phyloP scores from a whole-genome alignment of 2,797 vertebrate genomes.

The Crocodylus rhombifer region DNA sequence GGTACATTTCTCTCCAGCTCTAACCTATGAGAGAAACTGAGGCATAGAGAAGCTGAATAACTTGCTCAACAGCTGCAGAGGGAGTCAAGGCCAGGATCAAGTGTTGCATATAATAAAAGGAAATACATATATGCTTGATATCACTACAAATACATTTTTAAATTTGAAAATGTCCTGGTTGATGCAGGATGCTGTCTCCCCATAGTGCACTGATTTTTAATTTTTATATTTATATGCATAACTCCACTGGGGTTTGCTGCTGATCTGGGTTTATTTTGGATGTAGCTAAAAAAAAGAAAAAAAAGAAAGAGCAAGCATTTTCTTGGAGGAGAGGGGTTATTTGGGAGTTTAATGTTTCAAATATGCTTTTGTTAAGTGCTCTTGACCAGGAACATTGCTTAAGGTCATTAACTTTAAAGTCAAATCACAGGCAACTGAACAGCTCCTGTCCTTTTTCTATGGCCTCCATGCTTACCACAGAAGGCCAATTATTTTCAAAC shows the following conservation, averaged over 20 bases:
- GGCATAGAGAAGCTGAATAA: too few relatives aligned
- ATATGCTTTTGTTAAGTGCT: constrained; percentile 74
- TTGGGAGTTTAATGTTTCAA: constrained; percentile 70
- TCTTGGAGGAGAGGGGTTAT: constrained; percentile 32
- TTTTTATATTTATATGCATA: constrained; percentile 28
- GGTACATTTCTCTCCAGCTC: too few relatives aligned
- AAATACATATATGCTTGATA: neutral
- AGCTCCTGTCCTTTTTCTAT: constrained; percentile 60
- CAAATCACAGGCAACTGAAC: constrained; percentile 66
- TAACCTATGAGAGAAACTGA: too few relatives aligned
- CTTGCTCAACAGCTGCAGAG: too few relatives aligned
- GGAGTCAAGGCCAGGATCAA: too few relatives aligned
- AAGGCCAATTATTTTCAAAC: constrained; percentile 75
- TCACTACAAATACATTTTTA: neutral
- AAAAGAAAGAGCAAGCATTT: neutral
- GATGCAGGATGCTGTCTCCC: neutral
- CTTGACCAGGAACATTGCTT: constrained; percentile 71
- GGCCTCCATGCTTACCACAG: constrained; percentile 50
- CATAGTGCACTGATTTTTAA: neutral
- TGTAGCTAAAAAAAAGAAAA: constrained; percentile 28
- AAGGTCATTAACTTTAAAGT: constrained; percentile 75
- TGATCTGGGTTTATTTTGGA: constrained; percentile 57
- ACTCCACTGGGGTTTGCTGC: constrained; percentile 10
- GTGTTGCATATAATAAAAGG: neutral
- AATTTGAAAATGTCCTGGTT: constrained; percentile 3